Evolutionary conservation across 1,140 invertebrate genomes (phyloP).

Genomic region (Caenorhabditis inopinata): DNA sequence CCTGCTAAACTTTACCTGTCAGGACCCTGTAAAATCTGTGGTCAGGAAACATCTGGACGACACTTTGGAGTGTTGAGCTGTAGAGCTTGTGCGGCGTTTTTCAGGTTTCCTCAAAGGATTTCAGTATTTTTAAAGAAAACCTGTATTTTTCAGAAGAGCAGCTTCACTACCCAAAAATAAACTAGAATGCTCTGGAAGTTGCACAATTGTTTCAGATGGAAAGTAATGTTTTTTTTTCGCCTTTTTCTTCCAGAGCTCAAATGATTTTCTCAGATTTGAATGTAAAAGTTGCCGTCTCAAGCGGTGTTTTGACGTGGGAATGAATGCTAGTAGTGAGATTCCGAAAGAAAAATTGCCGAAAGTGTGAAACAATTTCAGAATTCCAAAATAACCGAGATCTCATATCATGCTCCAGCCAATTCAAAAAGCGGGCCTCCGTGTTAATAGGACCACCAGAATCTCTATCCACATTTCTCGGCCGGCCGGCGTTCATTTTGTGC

Average conservation of each 20-base stretch:
- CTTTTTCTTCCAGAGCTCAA: neutral
- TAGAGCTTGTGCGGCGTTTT: constrained; percentile 37
- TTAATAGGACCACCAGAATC: neutral
- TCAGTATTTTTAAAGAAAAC: too few species aligned
- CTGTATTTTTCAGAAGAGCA: neutral
- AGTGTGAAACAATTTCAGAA: neutral
- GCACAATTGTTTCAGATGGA: neutral
- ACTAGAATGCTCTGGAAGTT: neutral
- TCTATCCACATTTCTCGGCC: neutral
- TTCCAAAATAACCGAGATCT: neutral
- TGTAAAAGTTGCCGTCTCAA: constrained; percentile 19
- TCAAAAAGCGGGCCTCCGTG: too few species aligned
- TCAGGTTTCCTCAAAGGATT: too few species aligned
- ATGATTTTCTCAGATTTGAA: neutral
- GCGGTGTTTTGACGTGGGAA: constrained; percentile 14
- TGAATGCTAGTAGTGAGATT: neutral
- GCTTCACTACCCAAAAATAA: neutral
- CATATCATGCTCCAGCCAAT: neutral
- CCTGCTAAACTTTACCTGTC: neutral
- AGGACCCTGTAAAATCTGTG: constrained; percentile 10
- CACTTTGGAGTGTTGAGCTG: constrained; percentile 33
- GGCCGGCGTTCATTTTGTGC: neutral
- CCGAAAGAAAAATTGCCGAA: neutral
- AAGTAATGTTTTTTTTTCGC: neutral
- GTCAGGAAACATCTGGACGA: constrained; percentile 9